These are phyloP conservation scores for Caenorhabditis uteleia DNA, from an alignment of 2,888 invertebrate genomes.

Conservation along the genomic window DNA sequence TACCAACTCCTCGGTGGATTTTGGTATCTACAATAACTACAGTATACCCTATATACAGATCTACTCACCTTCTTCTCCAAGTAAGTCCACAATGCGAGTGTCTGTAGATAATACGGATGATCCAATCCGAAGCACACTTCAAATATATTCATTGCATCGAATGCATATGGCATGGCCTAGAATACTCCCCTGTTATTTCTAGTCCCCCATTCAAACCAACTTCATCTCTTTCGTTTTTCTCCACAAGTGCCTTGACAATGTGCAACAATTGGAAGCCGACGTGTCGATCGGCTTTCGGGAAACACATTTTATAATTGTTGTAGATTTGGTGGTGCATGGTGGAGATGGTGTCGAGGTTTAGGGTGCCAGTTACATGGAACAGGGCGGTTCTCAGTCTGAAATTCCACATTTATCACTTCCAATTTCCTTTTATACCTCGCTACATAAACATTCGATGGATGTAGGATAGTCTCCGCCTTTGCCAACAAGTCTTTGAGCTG, in stretches of 20 bases:
- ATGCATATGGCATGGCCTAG: conserved; percentile 64
- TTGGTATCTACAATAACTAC: no score
- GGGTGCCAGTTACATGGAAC: conserved; percentile 59
- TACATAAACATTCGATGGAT: conserved; percentile 63
- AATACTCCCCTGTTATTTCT: conserved; percentile 7
- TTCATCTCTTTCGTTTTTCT: conserved; percentile 57
- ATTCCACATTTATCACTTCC: neutral
- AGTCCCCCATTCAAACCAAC: no score
- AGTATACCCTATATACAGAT: conserved; percentile 5
- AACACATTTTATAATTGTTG: conserved; percentile 65
- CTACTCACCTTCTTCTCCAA: conserved; percentile 65
- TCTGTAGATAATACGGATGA: conserved; percentile 68
- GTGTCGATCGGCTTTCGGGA: conserved; percentile 66
- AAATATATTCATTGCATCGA: conserved; percentile 69
- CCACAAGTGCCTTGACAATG: conserved; percentile 60
- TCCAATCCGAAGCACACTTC: conserved; percentile 68
- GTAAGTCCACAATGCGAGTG: conserved; percentile 67
- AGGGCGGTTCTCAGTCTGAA: conserved; percentile 59
- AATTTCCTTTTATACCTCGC: conserved; percentile 10
- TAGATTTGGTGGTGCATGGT: conserved; percentile 63
- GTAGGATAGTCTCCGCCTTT: conserved; percentile 56
- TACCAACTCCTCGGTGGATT: conserved; percentile 60
- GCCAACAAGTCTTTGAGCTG: conserved; percentile 44
- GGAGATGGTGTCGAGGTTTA: conserved; percentile 47
- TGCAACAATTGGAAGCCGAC: conserved; percentile 66